These are phyloP conservation scores for Drosophila parthenogenetica DNA, from an alignment of 2,888 invertebrate genomes.

Conservation along the genomic window DNA sequence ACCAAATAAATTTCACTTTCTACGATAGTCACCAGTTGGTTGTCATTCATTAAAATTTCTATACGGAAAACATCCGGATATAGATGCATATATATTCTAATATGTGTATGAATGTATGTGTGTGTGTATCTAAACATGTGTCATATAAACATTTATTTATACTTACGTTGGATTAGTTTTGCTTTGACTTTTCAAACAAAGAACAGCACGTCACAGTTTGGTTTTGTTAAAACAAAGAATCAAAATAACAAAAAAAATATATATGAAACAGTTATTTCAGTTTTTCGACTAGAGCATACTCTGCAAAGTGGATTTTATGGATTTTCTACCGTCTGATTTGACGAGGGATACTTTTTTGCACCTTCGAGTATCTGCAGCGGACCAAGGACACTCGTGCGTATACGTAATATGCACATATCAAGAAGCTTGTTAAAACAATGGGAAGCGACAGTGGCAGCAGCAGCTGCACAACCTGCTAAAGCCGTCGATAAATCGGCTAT, in stretches of 20 bases:
- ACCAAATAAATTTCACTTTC: constrained; percentile 56
- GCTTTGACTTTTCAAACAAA: constrained; percentile 18
- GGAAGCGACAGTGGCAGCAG: constrained; percentile 17
- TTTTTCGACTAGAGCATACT: constrained; percentile 8
- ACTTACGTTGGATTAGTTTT: constrained; percentile 33
- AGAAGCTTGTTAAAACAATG: constrained; percentile 51
- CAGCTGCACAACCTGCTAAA: constrained; percentile 55
- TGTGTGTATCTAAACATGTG: not conserved
- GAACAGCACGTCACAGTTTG: constrained; percentile 44
- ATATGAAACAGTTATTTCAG: not conserved
- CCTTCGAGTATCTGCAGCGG: constrained; percentile 10
- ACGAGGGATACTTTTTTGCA: constrained; percentile 10
- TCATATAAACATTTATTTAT: constrained; percentile 40
- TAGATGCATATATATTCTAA: constrained; percentile 2
- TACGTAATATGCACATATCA: constrained; percentile 43
- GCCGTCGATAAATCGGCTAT: constrained; percentile 74
- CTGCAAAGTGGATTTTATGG: not conserved
- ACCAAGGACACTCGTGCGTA: constrained; percentile 19
- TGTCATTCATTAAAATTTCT: constrained; percentile 49
- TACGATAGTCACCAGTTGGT: constrained; percentile 40
- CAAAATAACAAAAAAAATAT: constrained; percentile 6
- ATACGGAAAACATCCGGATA: constrained; percentile 4
- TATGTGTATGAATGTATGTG: not conserved
- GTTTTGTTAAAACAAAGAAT: constrained; percentile 9
- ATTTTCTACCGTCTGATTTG: not conserved